A percentile compares a stretch with the other conserved stretches of the same genome.
Evolutionary conservation across 2,888 invertebrate species (phyloP).

Genomic region (Acheta domesticus): DNA sequence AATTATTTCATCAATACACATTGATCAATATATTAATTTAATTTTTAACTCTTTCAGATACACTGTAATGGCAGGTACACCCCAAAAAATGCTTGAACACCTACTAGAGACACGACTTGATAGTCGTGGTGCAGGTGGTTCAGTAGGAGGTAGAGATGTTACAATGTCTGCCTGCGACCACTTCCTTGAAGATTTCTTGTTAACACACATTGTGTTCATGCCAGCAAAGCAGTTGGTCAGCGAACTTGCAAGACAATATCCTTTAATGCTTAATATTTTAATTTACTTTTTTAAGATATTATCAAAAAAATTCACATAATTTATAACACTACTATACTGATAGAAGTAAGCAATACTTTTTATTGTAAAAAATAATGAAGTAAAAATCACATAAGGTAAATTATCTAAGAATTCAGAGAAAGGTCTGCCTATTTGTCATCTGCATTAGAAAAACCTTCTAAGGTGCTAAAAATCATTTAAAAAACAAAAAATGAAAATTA

Average conservation of each 20-base stretch:
- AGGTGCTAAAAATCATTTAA: too few species aligned
- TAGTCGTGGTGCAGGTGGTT: constrained; percentile 51
- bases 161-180: constrained; percentile 57
- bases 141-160: constrained; percentile 47
- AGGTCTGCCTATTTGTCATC: too few species aligned
- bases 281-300: background rate
- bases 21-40: background rate
- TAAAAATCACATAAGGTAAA: too few species aligned
- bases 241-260: constrained; percentile 73
- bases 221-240: constrained; percentile 70
- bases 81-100: constrained; percentile 83
- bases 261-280: constrained; percentile 48
- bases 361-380: too few species aligned
- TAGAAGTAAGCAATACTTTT: too few species aligned
- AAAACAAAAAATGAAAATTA: too few species aligned
- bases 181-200: constrained; percentile 76
- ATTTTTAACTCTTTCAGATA: constrained; percentile 54
- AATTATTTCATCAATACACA: background rate
- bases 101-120: constrained; percentile 75
- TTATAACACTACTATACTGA: too few species aligned
- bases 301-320: background rate
- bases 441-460: too few species aligned
- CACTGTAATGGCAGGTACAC: constrained; percentile 82
- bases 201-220: constrained; percentile 80
- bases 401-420: too few species aligned